A percentile compares a stretch with the other conserved stretches of the same genome.
Conservation (phyloP, 2,888 invertebrate genomes). For the Caenorhabditis sp. region DNA sequence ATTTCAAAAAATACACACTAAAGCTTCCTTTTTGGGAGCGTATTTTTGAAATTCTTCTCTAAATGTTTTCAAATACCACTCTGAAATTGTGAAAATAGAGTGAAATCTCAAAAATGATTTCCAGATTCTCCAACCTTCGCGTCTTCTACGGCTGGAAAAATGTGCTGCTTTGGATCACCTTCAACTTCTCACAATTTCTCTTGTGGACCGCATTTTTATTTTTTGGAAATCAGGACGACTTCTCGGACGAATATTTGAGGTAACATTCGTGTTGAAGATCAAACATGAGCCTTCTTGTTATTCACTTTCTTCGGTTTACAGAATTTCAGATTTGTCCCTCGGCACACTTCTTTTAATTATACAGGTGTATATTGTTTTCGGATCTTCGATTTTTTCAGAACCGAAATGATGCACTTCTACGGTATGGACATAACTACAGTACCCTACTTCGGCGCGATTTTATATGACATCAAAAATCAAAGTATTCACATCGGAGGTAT, state of each 20-base stretch:
- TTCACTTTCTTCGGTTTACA: neutral
- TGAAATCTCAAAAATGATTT: too few species aligned
- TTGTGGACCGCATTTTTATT: neutral
- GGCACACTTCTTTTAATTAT: too few species aligned
- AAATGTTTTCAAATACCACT: too few species aligned
- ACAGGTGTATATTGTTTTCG: too few species aligned
- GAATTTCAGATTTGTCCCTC: neutral
- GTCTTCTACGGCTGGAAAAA: too few species aligned
- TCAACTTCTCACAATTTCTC: too few species aligned
- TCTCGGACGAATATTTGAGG: neutral
- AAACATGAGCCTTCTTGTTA: neutral
- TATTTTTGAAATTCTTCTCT: too few species aligned
- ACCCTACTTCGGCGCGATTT: neutral
- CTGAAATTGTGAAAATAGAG: too few species aligned
- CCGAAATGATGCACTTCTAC: neutral
- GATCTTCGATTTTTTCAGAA: neutral
- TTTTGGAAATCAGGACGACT: neutral
- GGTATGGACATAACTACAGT: neutral
- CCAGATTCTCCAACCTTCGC: too few species aligned
- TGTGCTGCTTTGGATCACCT: too few species aligned
- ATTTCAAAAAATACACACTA: too few species aligned
- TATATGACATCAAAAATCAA: neutral
- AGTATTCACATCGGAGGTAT: neutral
- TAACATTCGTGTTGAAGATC: neutral
- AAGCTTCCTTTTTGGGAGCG: too few species aligned